Conservation (phyloP, 2,797 vertebrate genomes). For the Lacerta viridis region DNA sequence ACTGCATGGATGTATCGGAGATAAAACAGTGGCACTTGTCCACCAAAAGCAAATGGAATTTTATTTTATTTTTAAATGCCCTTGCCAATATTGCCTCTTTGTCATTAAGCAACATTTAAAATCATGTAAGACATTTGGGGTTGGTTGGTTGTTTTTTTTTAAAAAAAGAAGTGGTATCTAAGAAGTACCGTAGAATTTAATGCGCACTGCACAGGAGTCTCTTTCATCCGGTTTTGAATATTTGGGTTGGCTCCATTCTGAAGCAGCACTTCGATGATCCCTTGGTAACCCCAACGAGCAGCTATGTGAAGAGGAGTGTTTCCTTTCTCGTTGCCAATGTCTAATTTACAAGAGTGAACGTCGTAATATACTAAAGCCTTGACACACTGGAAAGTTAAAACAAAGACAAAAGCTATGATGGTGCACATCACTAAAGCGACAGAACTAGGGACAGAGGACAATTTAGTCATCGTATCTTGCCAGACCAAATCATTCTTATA, state of each 20-base stretch:
- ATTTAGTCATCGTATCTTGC: too few relatives aligned
- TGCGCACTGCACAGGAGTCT: conserved; percentile 90
- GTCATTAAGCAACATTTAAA: not conserved
- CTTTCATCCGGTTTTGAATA: conserved; percentile 87
- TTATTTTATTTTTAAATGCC: not conserved
- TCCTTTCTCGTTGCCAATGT: conserved; percentile 94
- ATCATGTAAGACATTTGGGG: not conserved
- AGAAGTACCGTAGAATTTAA: conserved; percentile 91
- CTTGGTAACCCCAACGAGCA: conserved; percentile 95
- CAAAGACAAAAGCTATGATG: conserved; percentile 28
- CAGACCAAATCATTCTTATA: too few relatives aligned
- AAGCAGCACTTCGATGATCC: conserved; percentile 92
- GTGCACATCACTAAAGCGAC: not conserved
- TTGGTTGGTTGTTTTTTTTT: not conserved
- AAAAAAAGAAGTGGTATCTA: conserved; percentile 3
- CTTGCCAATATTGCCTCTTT: conserved; percentile 4
- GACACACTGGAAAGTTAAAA: conserved; percentile 87
- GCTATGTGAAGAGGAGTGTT: conserved; percentile 94
- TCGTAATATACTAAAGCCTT: conserved; percentile 98
- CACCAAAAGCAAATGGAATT: not conserved
- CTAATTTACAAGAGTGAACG: conserved; percentile 87
- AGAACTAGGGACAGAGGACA: not conserved
- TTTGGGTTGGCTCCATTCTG: conserved; percentile 90
- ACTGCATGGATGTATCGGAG: conserved; percentile 82
- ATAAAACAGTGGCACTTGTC: not conserved